Conservation (phyloP, 2,797 vertebrate species). For the Margarornis squamiger region DNA sequence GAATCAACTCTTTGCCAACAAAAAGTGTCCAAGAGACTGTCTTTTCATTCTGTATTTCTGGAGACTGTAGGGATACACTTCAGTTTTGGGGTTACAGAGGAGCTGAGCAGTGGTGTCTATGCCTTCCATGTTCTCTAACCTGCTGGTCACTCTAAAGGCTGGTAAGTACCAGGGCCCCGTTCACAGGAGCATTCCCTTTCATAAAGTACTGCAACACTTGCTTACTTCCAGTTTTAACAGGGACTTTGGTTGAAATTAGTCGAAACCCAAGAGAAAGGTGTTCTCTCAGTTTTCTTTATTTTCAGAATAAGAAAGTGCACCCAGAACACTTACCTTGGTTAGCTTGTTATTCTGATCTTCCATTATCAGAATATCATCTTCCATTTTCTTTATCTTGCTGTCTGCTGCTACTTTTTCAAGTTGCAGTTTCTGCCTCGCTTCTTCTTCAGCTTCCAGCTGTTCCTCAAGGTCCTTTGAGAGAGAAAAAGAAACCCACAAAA, state of each 20-base stretch:
- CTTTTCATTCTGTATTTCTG: neutral
- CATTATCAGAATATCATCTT: constrained; percentile 92
- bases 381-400: constrained; percentile 95
- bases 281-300: neutral
- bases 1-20: neutral
- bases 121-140: neutral
- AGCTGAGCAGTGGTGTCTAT: neutral
- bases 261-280: neutral
- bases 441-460: constrained; percentile 94
- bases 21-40: neutral
- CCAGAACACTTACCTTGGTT: constrained; percentile 80
- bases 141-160: neutral
- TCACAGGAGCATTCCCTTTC: neutral
- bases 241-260: neutral
- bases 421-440: constrained; percentile 92
- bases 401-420: constrained; percentile 94
- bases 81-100: neutral
- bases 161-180: neutral
- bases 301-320: neutral
- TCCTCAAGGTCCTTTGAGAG: constrained; percentile 89
- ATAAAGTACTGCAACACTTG: neutral
- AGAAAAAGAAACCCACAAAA: neutral
- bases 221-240: neutral
- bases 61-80: neutral
- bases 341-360: constrained; percentile 96